Percentiles rank a stretch among this genome's conserved stretches.
Evolutionary conservation across 2,113 vertebrate species (phyloP).

Genomic region (Rostratula benghalensis): DNA sequence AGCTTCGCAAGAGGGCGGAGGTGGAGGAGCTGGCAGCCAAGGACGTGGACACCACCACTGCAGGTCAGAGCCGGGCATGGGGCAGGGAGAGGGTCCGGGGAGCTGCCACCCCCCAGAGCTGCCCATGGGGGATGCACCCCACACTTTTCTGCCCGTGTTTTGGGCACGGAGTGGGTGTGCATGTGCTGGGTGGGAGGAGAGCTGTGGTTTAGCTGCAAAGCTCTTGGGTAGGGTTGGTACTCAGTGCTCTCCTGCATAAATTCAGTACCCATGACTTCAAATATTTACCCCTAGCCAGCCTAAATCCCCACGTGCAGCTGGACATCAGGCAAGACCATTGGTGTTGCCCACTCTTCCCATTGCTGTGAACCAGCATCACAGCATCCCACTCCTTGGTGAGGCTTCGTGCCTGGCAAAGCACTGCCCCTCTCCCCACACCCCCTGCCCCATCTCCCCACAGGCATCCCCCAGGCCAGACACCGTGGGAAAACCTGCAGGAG

Average conservation of each 20-base stretch:
- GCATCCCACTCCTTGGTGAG: fast-evolving
- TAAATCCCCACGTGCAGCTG: neutral
- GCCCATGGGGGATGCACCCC: neutral
- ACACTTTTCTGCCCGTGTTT: fast-evolving
- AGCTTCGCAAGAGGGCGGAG: slow-evolving; percentile 86
- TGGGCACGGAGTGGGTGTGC: neutral
- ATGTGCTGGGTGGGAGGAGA: neutral
- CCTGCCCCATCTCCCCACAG: neutral
- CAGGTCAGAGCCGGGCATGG: slow-evolving; percentile 76
- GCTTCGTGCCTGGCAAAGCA: neutral
- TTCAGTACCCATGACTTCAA: fast-evolving
- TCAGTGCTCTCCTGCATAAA: fast-evolving
- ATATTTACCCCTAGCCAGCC: neutral
- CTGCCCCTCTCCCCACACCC: neutral
- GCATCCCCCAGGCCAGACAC: neutral
- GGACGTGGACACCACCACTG: slow-evolving; percentile 92
- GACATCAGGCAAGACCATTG: neutral
- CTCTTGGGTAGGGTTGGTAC: neutral
- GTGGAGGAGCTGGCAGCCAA: slow-evolving; percentile 88
- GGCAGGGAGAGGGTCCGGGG: fast-evolving
- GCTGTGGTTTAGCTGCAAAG: neutral
- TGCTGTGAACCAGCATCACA: fast-evolving
- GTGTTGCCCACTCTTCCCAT: neutral
- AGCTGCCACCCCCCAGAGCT: neutral
- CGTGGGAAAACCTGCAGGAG: neutral